Evolutionary conservation across 2,888 invertebrate species (phyloP).

Genomic region (Leuctra nigra): DNA sequence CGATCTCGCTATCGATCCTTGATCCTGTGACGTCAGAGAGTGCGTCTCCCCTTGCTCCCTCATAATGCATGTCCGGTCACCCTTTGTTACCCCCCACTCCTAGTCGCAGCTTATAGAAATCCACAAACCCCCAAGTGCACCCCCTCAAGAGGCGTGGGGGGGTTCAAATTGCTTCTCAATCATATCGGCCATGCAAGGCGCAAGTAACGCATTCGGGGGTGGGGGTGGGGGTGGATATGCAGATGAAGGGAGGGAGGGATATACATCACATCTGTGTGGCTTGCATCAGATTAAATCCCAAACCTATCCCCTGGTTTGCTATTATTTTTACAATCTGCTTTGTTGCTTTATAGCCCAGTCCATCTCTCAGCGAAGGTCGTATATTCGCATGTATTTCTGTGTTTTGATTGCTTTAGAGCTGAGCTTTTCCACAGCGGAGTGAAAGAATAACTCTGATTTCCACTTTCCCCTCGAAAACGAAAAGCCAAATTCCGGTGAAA

Average conservation of each 20-base stretch:
- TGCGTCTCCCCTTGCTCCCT: constrained; percentile 1
- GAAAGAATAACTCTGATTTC: too few relatives aligned
- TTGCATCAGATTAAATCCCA: constrained; percentile 27
- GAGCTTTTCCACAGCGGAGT: too few relatives aligned
- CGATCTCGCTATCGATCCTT: too few relatives aligned
- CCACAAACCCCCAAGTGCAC: constrained; percentile 9
- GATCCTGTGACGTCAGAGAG: too few relatives aligned
- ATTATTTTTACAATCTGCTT: constrained; percentile 24
- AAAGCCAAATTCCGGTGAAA: too few relatives aligned
- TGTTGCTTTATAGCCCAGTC: not conserved
- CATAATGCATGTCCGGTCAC: constrained; percentile 18
- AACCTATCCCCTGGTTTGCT: constrained; percentile 18
- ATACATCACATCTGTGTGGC: constrained; percentile 26
- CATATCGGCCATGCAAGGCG: constrained; percentile 22
- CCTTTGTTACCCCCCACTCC: constrained; percentile 16
- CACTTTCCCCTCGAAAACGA: too few relatives aligned
- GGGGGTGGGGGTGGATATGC: constrained; percentile 17
- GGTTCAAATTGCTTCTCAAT: constrained; percentile 26
- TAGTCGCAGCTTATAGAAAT: not conserved
- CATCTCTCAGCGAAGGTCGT: not conserved
- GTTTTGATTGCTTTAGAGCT: constrained; percentile 1
- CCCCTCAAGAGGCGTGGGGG: constrained; percentile 9
- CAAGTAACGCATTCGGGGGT: constrained; percentile 21
- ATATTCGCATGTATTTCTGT: not conserved
- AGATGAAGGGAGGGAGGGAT: constrained; percentile 9